phyloP scores from a whole-genome alignment of 2,113 vertebrate genomes.

The Seriola quinqueradiata region DNA sequence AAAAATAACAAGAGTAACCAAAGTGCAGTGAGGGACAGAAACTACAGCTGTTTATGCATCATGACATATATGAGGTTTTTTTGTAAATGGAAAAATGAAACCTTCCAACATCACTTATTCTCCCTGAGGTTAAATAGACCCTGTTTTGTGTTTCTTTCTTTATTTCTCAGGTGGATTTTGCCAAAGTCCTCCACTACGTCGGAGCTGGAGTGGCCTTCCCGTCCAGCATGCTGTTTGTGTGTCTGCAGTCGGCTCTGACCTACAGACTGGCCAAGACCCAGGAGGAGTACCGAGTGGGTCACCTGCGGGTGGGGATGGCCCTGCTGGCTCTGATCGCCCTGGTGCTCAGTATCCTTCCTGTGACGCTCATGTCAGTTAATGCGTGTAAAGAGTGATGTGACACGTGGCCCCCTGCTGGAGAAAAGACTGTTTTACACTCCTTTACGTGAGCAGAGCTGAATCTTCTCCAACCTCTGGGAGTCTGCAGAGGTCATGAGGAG shows the following conservation, averaged over 20 bases:
- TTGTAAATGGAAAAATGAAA: background rate
- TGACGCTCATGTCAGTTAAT: no score
- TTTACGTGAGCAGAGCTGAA: background rate
- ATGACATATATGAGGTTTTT: no score
- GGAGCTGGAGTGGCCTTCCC: constrained; percentile 91
- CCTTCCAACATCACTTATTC: no score
- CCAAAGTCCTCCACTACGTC: constrained; percentile 90
- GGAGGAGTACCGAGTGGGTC: constrained; percentile 85
- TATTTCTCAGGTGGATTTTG: constrained; percentile 86
- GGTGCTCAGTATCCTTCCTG: constrained; percentile 90
- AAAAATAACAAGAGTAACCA: no score
- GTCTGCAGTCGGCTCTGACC: constrained; percentile 90
- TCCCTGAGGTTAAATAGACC: no score
- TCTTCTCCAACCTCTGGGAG: background rate
- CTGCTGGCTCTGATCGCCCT: constrained; percentile 87
- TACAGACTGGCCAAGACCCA: constrained; percentile 90
- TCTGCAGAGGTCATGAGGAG: no score
- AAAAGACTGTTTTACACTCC: background rate
- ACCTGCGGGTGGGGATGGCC: constrained; percentile 85
- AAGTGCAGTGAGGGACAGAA: no score
- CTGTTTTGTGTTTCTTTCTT: background rate
- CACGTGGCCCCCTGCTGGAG: constrained; percentile 57
- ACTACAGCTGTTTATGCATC: no score
- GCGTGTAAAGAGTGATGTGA: background rate
- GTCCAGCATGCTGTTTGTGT: constrained; percentile 90